Evolutionary conservation across 2,888 invertebrate genomes (phyloP).

Genomic region (Quadroppia sp.): DNA sequence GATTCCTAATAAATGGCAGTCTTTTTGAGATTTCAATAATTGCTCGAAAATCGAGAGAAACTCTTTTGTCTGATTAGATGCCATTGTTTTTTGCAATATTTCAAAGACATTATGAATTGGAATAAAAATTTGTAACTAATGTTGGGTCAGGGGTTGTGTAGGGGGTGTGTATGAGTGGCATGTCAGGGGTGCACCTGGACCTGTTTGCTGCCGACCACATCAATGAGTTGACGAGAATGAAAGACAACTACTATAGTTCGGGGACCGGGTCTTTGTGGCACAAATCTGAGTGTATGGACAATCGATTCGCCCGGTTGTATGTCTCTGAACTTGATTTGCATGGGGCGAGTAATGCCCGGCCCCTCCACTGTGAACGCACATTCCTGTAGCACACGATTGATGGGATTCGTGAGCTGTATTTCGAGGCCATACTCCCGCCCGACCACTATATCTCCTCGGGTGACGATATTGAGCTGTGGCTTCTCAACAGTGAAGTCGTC

Average conservation of each 20-base stretch:
- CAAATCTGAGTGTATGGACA: conserved; percentile 60
- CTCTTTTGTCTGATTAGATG: background rate
- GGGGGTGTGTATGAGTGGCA: too few species aligned
- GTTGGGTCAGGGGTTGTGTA: background rate
- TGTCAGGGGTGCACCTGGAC: conserved; percentile 56
- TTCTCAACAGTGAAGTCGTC: conserved; percentile 75
- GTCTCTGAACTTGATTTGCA: conserved; percentile 54
- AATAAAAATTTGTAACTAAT: background rate
- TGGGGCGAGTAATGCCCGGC: conserved; percentile 63
- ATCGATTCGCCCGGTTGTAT: conserved; percentile 64
- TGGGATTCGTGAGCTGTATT: conserved; percentile 65
- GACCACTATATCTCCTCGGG: conserved; percentile 61
- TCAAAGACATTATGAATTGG: background rate
- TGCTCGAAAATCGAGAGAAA: background rate
- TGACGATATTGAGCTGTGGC: conserved; percentile 64
- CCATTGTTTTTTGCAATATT: background rate
- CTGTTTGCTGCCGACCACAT: conserved; percentile 65
- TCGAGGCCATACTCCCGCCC: conserved; percentile 59
- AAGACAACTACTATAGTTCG: conserved; percentile 67
- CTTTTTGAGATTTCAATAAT: background rate
- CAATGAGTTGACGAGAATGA: conserved; percentile 64
- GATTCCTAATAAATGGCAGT: conserved; percentile 26
- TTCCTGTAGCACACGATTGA: conserved; percentile 62
- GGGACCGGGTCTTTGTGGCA: conserved; percentile 61
- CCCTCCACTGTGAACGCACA: conserved; percentile 69